These are phyloP conservation scores for Carlito syrichta DNA, from an alignment of 2,113 vertebrate genomes.

Conservation along the genomic window DNA sequence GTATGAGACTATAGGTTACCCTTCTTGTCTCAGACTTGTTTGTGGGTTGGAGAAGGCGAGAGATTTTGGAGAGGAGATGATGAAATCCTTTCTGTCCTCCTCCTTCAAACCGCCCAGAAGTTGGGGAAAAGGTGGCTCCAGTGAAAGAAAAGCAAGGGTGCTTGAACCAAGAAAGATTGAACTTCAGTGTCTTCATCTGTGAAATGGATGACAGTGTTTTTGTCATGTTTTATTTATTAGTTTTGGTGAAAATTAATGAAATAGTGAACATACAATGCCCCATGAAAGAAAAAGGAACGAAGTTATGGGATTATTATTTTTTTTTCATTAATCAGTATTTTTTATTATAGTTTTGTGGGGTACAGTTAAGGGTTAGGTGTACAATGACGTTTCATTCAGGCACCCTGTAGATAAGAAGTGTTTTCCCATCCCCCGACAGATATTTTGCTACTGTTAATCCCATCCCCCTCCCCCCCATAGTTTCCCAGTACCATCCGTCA, in stretches of 20 bases:
- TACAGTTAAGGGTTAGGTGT: too few species aligned
- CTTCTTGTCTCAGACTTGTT: not conserved
- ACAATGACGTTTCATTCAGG: too few species aligned
- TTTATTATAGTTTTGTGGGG: too few species aligned
- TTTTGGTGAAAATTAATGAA: not conserved
- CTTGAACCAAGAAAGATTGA: not conserved
- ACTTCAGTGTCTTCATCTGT: not conserved
- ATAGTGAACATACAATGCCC: not conserved
- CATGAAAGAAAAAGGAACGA: not conserved
- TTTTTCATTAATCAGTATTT: too few species aligned
- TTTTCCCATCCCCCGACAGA: too few species aligned
- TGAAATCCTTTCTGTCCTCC: not conserved
- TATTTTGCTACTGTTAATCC: too few species aligned
- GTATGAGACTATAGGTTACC: not conserved
- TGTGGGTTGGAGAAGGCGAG: not conserved
- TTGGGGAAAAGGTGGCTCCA: not conserved
- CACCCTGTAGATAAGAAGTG: too few species aligned
- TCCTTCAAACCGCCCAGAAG: not conserved
- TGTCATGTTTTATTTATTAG: not conserved
- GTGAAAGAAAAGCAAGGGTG: not conserved
- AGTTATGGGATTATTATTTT: too few species aligned
- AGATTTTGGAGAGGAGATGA: not conserved
- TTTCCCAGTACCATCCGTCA: too few species aligned
- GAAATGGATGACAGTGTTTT: not conserved
- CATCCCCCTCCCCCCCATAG: too few species aligned